Percentiles rank a stretch among this genome's conserved stretches.
Evolutionary conservation across 2,888 invertebrate species (phyloP).

Genomic region (Mycalesis mineus): DNA sequence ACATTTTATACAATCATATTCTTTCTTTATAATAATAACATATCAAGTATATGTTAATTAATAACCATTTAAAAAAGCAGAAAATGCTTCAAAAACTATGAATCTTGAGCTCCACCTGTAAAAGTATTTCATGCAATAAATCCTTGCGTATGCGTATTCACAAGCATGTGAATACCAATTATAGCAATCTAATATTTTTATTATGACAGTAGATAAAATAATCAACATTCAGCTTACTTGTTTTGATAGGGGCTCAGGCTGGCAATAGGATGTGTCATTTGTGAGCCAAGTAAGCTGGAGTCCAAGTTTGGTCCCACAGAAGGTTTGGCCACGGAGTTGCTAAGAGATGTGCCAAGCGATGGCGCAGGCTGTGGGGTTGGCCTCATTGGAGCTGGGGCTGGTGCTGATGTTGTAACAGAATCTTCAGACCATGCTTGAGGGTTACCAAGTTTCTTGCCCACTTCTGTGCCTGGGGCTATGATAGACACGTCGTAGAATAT

Average conservation of each 20-base stretch:
- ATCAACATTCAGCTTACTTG: conserved; percentile 78
- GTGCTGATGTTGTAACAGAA: conserved; percentile 37
- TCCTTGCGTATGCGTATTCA: too few relatives aligned
- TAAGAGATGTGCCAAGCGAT: conserved; percentile 40
- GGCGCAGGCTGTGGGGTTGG: conserved; percentile 39
- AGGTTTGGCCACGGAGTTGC: conserved; percentile 29
- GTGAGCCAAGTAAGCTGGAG: conserved; percentile 62
- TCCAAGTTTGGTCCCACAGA: conserved; percentile 50
- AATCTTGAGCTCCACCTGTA: too few relatives aligned
- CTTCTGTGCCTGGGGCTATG: conserved; percentile 82
- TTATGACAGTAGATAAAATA: too few relatives aligned
- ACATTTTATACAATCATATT: too few relatives aligned
- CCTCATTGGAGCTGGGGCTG: conserved; percentile 43
- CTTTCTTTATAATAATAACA: too few relatives aligned
- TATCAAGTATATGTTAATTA: too few relatives aligned
- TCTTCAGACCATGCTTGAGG: conserved; percentile 83
- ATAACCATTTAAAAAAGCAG: too few relatives aligned
- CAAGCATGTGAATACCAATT: too few relatives aligned
- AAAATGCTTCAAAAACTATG: too few relatives aligned
- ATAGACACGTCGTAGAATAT: conserved; percentile 89
- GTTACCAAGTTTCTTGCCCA: conserved; percentile 87
- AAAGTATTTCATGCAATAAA: too few relatives aligned
- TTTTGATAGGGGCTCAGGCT: conserved; percentile 96
- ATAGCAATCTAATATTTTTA: too few relatives aligned
- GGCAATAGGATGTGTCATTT: conserved; percentile 85